Percentiles rank a stretch among this genome's conserved stretches.
phyloP scores from a whole-genome alignment of 1,140 invertebrate species.

The Drosophila orosa region DNA sequence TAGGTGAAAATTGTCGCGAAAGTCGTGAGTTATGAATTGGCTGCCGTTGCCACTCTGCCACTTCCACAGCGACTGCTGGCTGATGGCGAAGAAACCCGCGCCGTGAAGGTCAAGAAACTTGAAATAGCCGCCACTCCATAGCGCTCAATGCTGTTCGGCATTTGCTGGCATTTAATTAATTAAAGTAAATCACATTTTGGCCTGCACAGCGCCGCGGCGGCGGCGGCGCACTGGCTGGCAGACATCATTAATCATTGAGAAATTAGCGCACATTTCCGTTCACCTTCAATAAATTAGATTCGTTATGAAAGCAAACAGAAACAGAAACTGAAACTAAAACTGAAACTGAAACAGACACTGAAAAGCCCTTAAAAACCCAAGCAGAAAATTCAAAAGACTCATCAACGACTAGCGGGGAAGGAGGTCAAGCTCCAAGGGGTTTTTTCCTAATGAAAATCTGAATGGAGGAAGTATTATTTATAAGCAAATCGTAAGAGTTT shows the following conservation, averaged over 20 bases:
- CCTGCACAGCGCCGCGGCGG: constrained; percentile 30
- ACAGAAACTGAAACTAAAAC: constrained; percentile 16
- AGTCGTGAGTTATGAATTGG: constrained; percentile 79
- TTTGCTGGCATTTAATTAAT: constrained; percentile 69
- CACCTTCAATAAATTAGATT: constrained; percentile 80
- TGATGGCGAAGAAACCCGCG: constrained; percentile 51
- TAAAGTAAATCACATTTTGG: constrained; percentile 74
- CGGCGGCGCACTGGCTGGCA: constrained; percentile 21
- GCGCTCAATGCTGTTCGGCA: constrained; percentile 24
- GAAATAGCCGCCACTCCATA: constrained; percentile 30
- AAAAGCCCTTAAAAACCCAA: constrained; percentile 2
- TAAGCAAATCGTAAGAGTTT: too few species aligned
- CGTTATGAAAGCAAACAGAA: constrained; percentile 50
- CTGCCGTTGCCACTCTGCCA: constrained; percentile 6
- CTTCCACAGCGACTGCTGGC: not conserved
- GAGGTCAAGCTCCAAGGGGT: constrained; percentile 16
- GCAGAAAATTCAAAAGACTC: not conserved
- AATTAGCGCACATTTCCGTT: constrained; percentile 80
- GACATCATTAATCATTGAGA: constrained; percentile 72
- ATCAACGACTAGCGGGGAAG: not conserved
- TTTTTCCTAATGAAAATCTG: constrained; percentile 10
- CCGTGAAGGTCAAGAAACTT: constrained; percentile 76
- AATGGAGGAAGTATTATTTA: not conserved
- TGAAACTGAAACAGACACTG: constrained; percentile 9
- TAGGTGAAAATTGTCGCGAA: constrained; percentile 82